phyloP scores from a whole-genome alignment of 2,888 invertebrate genomes.

The Sisyra terminalis region DNA sequence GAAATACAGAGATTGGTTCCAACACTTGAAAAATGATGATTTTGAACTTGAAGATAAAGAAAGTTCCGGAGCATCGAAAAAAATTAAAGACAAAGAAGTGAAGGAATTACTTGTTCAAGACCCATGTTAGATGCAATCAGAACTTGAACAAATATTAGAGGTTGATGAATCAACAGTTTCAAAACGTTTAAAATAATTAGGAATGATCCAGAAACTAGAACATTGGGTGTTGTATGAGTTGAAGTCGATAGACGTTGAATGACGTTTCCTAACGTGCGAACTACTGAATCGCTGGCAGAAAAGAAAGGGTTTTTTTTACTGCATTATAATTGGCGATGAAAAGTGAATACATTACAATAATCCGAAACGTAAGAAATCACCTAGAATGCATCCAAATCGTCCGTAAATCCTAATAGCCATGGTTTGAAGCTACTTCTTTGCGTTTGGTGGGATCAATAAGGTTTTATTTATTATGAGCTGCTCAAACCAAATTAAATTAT shows the following conservation, averaged over 20 bases:
- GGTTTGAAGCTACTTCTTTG: constrained; percentile 13
- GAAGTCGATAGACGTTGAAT: constrained; percentile 1
- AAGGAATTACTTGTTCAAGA: constrained; percentile 14
- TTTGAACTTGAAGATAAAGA: too few species aligned
- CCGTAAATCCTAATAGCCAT: constrained; percentile 14
- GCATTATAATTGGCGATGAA: constrained; percentile 9
- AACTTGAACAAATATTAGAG: constrained; percentile 12
- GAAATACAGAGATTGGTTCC: too few species aligned
- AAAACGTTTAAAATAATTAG: background rate
- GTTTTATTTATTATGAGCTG: constrained; percentile 6
- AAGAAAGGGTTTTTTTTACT: constrained; percentile 6
- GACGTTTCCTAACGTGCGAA: constrained; percentile 1
- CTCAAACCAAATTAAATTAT: constrained; percentile 2
- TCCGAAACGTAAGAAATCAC: constrained; percentile 12
- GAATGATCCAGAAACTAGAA: background rate
- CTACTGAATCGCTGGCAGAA: background rate
- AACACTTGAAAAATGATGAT: too few species aligned
- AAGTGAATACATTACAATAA: constrained; percentile 7
- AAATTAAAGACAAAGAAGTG: too few species aligned
- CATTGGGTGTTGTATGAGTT: background rate
- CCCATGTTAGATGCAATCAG: constrained; percentile 13
- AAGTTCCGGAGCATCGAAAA: too few species aligned
- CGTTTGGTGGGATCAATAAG: constrained; percentile 13
- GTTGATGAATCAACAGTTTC: constrained; percentile 7
- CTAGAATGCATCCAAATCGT: constrained; percentile 13